Percentiles rank a stretch among this genome's conserved stretches.
Conservation (phyloP, 2,888 invertebrate species). For the Tetheella fluctuosa region DNA sequence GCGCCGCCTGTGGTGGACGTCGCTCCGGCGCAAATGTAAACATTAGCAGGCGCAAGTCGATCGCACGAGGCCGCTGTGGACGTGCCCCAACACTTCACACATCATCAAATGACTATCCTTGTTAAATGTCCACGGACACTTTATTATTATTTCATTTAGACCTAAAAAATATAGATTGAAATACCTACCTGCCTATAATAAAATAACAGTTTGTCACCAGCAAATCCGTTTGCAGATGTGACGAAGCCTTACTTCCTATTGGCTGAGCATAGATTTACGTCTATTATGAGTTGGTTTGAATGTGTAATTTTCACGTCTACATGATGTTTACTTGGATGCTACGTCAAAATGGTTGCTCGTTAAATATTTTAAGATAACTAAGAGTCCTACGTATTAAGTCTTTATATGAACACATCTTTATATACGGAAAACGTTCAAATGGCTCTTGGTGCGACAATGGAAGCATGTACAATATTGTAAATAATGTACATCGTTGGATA, state of each 20-base stretch:
- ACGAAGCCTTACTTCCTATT: constrained; percentile 17
- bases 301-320: constrained; percentile 30
- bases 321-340: constrained; percentile 21
- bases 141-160: neutral
- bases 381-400: neutral
- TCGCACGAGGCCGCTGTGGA: constrained; percentile 72
- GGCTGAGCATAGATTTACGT: constrained; percentile 17
- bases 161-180: neutral
- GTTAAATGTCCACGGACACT: constrained; percentile 24
- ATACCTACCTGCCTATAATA: neutral
- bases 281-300: constrained; percentile 19
- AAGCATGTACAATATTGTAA: neutral
- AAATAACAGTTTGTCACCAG: neutral
- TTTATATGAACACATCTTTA: neutral
- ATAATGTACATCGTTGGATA: neutral
- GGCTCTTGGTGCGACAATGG: neutral
- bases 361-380: constrained; percentile 1
- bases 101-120: constrained; percentile 54
- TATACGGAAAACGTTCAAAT: neutral
- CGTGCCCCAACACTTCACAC: constrained; percentile 49
- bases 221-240: neutral
- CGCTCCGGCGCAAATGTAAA: constrained; percentile 74
- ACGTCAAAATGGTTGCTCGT: neutral
- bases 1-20: constrained; percentile 51
- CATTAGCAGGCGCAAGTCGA: constrained; percentile 79